These are phyloP conservation scores for Ceramica pisi DNA, from an alignment of 2,888 invertebrate species.

Conservation along the genomic window DNA sequence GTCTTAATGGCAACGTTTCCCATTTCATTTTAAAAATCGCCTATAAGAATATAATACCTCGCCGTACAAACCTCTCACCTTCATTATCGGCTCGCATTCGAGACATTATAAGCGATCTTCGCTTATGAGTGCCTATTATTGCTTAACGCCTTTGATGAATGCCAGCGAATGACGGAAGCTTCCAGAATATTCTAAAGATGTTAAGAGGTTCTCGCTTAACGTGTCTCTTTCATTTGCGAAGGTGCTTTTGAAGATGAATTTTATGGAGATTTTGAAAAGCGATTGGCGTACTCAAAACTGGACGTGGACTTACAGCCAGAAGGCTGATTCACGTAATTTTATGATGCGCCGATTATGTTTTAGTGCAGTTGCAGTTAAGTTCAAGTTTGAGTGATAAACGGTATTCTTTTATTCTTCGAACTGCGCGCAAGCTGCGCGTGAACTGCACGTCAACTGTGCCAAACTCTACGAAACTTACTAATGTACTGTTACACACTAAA, in stretches of 20 bases:
- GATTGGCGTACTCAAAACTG: no score
- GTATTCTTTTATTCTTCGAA: no score
- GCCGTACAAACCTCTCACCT: neutral
- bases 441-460: no score
- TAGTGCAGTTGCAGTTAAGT: no score
- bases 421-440: no score
- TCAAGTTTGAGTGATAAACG: no score
- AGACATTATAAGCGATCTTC: conserved; percentile 10
- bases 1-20: no score
- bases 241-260: conserved; percentile 4
- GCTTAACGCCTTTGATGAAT: conserved; percentile 59
- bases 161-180: conserved; percentile 34
- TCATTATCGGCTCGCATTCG: conserved; percentile 5
- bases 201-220: conserved; percentile 31
- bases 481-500: no score
- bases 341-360: no score
- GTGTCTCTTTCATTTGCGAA: conserved; percentile 19
- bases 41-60: neutral
- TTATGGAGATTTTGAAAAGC: neutral
- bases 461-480: no score
- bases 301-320: no score
- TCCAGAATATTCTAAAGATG: conserved; percentile 54
- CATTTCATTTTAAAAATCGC: neutral
- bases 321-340: no score
- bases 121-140: conserved; percentile 59